These are phyloP conservation scores for Cheilosia scutellata DNA, from an alignment of 2,888 invertebrate genomes.

Conservation along the genomic window DNA sequence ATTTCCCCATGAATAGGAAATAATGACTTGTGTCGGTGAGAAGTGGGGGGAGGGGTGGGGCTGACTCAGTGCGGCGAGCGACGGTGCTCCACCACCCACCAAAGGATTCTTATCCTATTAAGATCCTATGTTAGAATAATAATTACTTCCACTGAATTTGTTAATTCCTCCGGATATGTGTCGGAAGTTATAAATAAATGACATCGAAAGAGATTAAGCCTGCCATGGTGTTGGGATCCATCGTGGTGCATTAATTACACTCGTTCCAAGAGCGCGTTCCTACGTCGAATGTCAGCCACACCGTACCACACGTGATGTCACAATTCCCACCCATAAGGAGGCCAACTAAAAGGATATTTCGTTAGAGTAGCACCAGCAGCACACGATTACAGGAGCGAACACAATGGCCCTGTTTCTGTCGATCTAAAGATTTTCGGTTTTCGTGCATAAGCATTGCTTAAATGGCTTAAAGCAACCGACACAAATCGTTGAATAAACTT, in stretches of 20 bases:
- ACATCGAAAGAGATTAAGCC: constrained; percentile 70
- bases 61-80: neutral
- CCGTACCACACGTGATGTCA: constrained; percentile 21
- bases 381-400: constrained; percentile 31
- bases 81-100: neutral
- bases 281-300: constrained; percentile 35
- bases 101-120: constrained; percentile 66
- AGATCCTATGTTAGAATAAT: constrained; percentile 67
- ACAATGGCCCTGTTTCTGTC: constrained; percentile 22
- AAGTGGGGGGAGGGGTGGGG: neutral
- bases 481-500: constrained; percentile 51
- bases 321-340: constrained; percentile 8
- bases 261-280: constrained; percentile 21
- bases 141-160: constrained; percentile 75
- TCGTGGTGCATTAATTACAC: constrained; percentile 69
- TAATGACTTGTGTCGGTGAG: constrained; percentile 51
- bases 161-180: constrained; percentile 73
- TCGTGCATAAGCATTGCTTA: constrained; percentile 70
- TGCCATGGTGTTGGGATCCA: constrained; percentile 9
- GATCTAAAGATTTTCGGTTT: constrained; percentile 55
- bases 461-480: constrained; percentile 62
- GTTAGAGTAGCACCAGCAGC: constrained; percentile 3
- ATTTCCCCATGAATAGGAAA: constrained; percentile 65
- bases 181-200: constrained; percentile 75
- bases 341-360: constrained; percentile 19